A percentile compares a stretch with the other conserved stretches of the same genome.
These are phyloP conservation scores for Cryptomyrus ogoouensis DNA, from an alignment of 2,113 vertebrate species.

Conservation along the genomic window DNA sequence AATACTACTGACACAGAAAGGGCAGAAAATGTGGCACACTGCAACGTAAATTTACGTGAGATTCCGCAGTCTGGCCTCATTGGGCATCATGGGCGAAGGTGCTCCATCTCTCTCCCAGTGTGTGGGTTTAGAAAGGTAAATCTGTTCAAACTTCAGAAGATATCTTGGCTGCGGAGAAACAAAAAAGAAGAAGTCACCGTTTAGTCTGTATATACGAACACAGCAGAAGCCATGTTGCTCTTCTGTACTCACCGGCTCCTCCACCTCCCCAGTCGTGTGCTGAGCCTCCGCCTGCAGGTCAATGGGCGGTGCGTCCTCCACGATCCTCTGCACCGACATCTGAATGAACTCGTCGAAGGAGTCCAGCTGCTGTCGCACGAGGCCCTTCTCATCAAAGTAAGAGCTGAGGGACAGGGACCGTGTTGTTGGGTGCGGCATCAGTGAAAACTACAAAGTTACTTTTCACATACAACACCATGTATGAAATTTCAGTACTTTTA, in stretches of 20 bases:
- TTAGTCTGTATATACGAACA: neutral
- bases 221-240: too few species aligned
- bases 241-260: slow-evolving; percentile 79
- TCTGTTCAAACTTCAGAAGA: slow-evolving; percentile 95
- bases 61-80: slow-evolving; percentile 90
- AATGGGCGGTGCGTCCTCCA: slow-evolving; percentile 94
- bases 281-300: slow-evolving; percentile 96
- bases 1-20: neutral
- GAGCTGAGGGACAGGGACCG: slow-evolving; percentile 61
- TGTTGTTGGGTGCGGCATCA: neutral
- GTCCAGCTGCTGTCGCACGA: slow-evolving; percentile 94
- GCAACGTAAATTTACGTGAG: slow-evolving; percentile 71
- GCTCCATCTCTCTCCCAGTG: slow-evolving; percentile 98
- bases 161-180: slow-evolving; percentile 75
- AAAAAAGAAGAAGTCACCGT: neutral
- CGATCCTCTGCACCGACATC: slow-evolving; percentile 98
- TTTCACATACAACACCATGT: neutral
- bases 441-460: neutral
- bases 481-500: neutral
- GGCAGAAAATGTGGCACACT: neutral
- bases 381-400: slow-evolving; percentile 96
- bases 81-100: slow-evolving; percentile 98
- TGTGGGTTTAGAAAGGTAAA: slow-evolving; percentile 94
- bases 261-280: slow-evolving; percentile 91
- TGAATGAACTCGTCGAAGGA: slow-evolving; percentile 99